Conservation (phyloP, 2,113 vertebrate genomes). For the Sprattus sprattus region DNA sequence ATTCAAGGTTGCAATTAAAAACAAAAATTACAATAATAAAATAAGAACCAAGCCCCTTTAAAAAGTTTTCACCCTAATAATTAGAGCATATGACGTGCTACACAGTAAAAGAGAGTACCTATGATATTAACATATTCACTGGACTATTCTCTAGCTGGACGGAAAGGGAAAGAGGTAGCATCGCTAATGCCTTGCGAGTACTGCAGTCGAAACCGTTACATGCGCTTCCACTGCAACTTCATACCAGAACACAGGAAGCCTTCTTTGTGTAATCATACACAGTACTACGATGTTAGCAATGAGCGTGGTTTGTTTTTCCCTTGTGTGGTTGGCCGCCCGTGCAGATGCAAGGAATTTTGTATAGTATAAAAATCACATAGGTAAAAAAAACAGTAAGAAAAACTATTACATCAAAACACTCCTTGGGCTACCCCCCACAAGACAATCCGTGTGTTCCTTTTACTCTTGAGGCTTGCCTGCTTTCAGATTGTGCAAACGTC, state of each 20-base stretch:
- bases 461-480: constrained; percentile 1
- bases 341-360: constrained; percentile 32
- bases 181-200: constrained; percentile 76
- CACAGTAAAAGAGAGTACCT: constrained; percentile 78
- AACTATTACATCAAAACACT: neutral
- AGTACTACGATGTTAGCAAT: constrained; percentile 21
- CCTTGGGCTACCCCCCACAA: neutral
- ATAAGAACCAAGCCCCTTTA: constrained; percentile 52
- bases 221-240: constrained; percentile 25
- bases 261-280: constrained; percentile 21
- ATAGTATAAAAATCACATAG: constrained; percentile 42
- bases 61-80: constrained; percentile 53
- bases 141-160: constrained; percentile 48
- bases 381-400: constrained; percentile 33
- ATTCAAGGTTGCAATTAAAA: constrained; percentile 34
- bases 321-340: constrained; percentile 29
- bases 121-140: constrained; percentile 71
- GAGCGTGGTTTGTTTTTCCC: constrained; percentile 32
- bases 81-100: constrained; percentile 57
- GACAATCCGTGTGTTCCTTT: neutral
- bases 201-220: constrained; percentile 36
- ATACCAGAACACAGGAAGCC: constrained; percentile 12
- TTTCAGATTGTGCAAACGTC: constrained; percentile 12
- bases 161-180: constrained; percentile 47
- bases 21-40: constrained; percentile 55